Evolutionary conservation across 2,113 vertebrate genomes (phyloP).

Genomic region (Pachypanchax playfairii): DNA sequence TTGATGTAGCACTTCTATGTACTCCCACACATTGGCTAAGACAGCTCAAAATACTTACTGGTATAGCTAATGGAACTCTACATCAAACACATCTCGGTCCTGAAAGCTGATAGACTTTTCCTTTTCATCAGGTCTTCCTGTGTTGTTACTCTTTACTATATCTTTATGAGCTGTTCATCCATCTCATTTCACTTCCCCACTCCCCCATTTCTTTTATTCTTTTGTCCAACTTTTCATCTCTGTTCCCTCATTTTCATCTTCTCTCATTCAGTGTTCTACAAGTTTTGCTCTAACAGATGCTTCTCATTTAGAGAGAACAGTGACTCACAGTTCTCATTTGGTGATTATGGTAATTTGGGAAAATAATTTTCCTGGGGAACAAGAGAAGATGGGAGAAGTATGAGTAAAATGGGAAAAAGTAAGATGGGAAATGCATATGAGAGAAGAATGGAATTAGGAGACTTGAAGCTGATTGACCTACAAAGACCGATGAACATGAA

Average conservation of each 20-base stretch:
- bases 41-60: slow-evolving; percentile 23
- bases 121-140: slow-evolving; percentile 13
- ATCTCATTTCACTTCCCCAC: not conserved
- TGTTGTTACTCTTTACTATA: not conserved
- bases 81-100: slow-evolving; percentile 44
- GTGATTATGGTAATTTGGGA: slow-evolving; percentile 41
- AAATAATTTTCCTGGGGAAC: slow-evolving; percentile 12
- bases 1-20: not conserved
- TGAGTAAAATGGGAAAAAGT: not conserved
- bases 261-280: slow-evolving; percentile 22
- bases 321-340: slow-evolving; percentile 15
- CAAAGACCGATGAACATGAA: too few species aligned
- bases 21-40: slow-evolving; percentile 9
- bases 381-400: not conserved
- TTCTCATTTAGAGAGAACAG: slow-evolving; percentile 40
- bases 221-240: not conserved
- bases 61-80: slow-evolving; percentile 46
- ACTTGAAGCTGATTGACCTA: too few species aligned
- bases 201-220: not conserved
- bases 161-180: slow-evolving; percentile 13
- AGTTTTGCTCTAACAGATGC: slow-evolving; percentile 29
- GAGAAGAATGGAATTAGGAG: too few species aligned
- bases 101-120: slow-evolving; percentile 26
- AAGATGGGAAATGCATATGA: too few species aligned
- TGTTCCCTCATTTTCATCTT: not conserved